Evolutionary conservation across 64 coral and sea anemone species (phyloP).

Genomic region (Astreopora myriophthalma): DNA sequence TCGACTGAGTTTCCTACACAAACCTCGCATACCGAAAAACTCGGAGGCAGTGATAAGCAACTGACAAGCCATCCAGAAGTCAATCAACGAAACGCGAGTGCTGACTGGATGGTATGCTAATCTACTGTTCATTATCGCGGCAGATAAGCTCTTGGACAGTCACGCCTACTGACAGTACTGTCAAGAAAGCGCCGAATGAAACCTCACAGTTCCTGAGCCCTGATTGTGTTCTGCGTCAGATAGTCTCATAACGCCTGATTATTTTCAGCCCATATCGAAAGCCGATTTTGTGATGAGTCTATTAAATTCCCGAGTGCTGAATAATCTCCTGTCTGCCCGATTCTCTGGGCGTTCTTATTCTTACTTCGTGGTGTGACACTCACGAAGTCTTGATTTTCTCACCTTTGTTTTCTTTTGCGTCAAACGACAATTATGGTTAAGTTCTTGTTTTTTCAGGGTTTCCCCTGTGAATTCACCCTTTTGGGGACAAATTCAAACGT

Average conservation of each 20-base stretch:
- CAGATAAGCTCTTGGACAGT: constrained; percentile 76
- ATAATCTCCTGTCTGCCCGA: constrained; percentile 33
- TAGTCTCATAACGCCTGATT: constrained; percentile 51
- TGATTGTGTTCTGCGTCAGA: constrained; percentile 59
- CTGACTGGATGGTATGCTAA: constrained; percentile 93
- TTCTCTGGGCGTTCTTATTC: not conserved
- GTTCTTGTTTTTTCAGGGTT: constrained; percentile 83
- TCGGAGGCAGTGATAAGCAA: constrained; percentile 64
- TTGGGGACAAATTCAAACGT: not conserved
- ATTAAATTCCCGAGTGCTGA: constrained; percentile 29
- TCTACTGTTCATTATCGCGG: constrained; percentile 88
- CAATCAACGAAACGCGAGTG: constrained; percentile 85
- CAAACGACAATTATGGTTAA: constrained; percentile 46
- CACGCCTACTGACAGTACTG: constrained; percentile 85
- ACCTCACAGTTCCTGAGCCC: constrained; percentile 33
- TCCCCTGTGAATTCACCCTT: constrained; percentile 45
- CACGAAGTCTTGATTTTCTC: constrained; percentile 23
- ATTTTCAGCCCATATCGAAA: constrained; percentile 40
- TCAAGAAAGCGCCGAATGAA: constrained; percentile 64
- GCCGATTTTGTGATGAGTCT: constrained; percentile 29
- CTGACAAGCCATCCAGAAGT: constrained; percentile 74
- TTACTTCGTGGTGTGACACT: constrained; percentile 59
- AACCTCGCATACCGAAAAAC: not conserved
- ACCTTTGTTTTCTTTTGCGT: constrained; percentile 71
- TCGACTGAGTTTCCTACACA: not conserved